Percentiles rank a stretch among this genome's conserved stretches.
These are phyloP conservation scores for Streblospio benedicti DNA, from an alignment of 1,140 invertebrate species.

Conservation along the genomic window DNA sequence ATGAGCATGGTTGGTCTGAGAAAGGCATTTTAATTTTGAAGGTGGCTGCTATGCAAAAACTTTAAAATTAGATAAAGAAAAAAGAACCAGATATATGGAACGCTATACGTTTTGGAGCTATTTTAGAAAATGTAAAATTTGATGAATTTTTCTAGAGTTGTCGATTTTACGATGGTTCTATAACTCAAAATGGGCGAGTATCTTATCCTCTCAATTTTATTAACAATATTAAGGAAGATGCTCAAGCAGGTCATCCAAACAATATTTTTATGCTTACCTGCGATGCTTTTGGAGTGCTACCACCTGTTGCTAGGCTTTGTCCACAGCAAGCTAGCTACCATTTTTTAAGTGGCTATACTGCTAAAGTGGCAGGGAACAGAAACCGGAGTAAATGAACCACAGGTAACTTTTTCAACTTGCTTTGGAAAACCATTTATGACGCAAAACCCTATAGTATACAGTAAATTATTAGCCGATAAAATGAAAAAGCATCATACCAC, in stretches of 20 bases:
- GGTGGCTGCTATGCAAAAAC: slow-evolving; percentile 7
- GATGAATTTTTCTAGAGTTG: neutral
- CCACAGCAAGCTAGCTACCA: slow-evolving; percentile 2
- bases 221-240: neutral
- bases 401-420: slow-evolving; percentile 3
- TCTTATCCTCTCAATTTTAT: slow-evolving; percentile 2
- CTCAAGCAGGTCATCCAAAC: neutral
- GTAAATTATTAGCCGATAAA: neutral
- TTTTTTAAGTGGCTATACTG: slow-evolving; percentile 7
- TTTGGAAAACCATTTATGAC: slow-evolving; percentile 8
- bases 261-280: slow-evolving; percentile 9
- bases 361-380: slow-evolving; percentile 6
- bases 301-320: slow-evolving; percentile 1
- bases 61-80: neutral
- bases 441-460: neutral
- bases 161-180: neutral
- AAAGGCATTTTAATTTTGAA: slow-evolving; percentile 6
- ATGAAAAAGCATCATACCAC: neutral
- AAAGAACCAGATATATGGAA: neutral
- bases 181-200: neutral
- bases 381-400: neutral
- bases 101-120: neutral
- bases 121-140: slow-evolving; percentile 5
- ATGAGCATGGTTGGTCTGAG: slow-evolving; percentile 5
- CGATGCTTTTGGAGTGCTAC: slow-evolving; percentile 7